Conservation (phyloP, 2,113 vertebrate genomes). For the Herpailurus yagouaroundi region DNA sequence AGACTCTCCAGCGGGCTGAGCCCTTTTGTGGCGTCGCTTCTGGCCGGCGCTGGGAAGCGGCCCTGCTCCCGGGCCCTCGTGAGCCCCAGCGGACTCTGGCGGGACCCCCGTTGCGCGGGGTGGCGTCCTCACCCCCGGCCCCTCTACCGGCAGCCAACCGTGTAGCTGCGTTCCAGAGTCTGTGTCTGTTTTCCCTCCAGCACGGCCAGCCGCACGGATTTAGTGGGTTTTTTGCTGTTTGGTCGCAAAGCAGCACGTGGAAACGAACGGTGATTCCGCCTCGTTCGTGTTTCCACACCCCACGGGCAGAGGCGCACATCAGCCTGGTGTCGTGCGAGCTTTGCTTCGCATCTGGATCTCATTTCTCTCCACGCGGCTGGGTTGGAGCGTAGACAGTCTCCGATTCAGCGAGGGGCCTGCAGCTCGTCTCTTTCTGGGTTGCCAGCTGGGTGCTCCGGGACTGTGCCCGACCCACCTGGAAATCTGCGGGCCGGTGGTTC, state of each 20-base stretch:
- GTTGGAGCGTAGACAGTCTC: neutral
- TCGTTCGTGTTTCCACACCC: neutral
- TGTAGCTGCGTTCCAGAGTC: no score
- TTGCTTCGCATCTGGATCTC: accelerated
- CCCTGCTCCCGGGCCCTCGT: neutral
- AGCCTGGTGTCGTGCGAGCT: neutral
- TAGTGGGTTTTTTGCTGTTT: neutral
- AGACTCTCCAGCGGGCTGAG: neutral
- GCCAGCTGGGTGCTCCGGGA: neutral
- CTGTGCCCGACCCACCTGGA: accelerated
- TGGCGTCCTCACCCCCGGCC: no score
- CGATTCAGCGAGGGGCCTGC: neutral
- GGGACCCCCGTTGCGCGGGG: accelerated
- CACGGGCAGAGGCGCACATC: neutral
- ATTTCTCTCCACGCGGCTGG: neutral
- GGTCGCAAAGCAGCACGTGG: neutral
- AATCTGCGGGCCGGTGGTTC: neutral
- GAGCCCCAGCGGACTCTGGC: accelerated
- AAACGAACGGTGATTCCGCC: neutral
- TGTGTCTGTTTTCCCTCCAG: neutral
- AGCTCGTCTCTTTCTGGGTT: neutral
- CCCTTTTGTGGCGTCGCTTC: neutral
- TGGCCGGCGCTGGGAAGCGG: neutral
- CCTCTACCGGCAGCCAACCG: neutral
- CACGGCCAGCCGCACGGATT: neutral